Conservation (phyloP, 2,797 vertebrate species). For the Tangara arthus region DNA sequence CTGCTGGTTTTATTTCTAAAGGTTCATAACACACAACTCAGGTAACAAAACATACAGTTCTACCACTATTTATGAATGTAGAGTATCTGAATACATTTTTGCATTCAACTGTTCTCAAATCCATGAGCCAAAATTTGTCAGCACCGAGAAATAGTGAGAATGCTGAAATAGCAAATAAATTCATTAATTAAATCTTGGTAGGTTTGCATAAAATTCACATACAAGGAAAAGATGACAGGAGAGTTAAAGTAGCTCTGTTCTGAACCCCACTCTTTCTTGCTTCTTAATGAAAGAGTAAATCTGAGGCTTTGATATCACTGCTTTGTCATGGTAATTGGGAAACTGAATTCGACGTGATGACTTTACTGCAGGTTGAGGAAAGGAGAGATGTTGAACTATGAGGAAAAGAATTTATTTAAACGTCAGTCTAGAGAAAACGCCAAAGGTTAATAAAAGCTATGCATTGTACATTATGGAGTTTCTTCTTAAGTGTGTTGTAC, state of each 20-base stretch:
- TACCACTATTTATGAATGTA: neutral
- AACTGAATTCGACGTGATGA: slow-evolving; percentile 16
- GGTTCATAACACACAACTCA: neutral
- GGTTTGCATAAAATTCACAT: neutral
- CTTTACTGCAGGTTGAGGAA: neutral
- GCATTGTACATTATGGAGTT: neutral
- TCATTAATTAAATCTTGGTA: neutral
- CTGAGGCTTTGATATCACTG: slow-evolving; percentile 27
- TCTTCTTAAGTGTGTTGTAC: neutral
- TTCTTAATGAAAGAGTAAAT: slow-evolving; percentile 9
- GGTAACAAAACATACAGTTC: neutral
- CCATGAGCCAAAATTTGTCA: neutral
- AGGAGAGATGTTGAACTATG: neutral
- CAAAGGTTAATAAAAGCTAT: neutral
- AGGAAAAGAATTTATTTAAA: neutral
- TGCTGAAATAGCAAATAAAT: neutral
- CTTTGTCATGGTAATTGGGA: slow-evolving; percentile 52
- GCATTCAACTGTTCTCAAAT: neutral
- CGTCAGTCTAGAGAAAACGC: neutral
- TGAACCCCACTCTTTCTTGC: neutral
- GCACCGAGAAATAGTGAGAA: neutral
- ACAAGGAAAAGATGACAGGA: neutral
- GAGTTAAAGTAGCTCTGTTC: neutral
- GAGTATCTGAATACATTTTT: neutral
- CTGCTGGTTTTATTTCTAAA: neutral